Percentiles rank a stretch among this genome's conserved stretches.
Evolutionary conservation across 1,140 invertebrate genomes (phyloP).

Genomic region (Drosophila albomicans): DNA sequence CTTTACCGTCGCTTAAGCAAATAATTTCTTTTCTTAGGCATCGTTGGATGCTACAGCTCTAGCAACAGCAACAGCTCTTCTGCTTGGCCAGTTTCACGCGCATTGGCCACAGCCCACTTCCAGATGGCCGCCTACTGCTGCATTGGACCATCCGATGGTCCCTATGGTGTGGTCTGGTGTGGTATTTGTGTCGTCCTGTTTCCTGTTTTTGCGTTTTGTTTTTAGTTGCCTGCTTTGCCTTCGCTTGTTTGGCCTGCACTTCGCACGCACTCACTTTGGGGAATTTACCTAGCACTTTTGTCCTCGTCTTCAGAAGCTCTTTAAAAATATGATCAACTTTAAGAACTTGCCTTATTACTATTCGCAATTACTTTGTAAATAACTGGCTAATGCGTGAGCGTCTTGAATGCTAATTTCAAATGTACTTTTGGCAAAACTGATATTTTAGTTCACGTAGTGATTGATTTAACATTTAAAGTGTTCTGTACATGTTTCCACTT

Average conservation of each 20-base stretch:
- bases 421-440: not conserved
- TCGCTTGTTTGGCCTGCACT: constrained; percentile 72
- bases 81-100: constrained; percentile 52
- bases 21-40: constrained; percentile 79
- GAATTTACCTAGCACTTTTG: constrained; percentile 70
- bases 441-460: not conserved
- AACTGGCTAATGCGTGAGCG: not conserved
- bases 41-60: constrained; percentile 12
- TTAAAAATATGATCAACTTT: constrained; percentile 38
- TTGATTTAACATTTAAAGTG: not conserved
- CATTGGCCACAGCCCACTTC: constrained; percentile 8
- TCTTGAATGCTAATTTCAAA: not conserved
- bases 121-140: not conserved
- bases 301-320: constrained; percentile 37
- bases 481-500: not conserved
- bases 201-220: constrained; percentile 74
- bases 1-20: constrained; percentile 76
- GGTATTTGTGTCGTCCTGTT: constrained; percentile 37
- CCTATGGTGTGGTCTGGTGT: constrained; percentile 30
- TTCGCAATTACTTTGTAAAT: not conserved
- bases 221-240: constrained; percentile 46
- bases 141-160: not conserved
- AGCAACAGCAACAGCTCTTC: constrained; percentile 49
- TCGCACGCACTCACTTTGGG: constrained; percentile 67
- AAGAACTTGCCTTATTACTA: not conserved